Evolutionary conservation across 1,140 invertebrate species (phyloP), one percentile per base, ranked within the genome.

Genomic region (Berghia stephanieae): DNA sequence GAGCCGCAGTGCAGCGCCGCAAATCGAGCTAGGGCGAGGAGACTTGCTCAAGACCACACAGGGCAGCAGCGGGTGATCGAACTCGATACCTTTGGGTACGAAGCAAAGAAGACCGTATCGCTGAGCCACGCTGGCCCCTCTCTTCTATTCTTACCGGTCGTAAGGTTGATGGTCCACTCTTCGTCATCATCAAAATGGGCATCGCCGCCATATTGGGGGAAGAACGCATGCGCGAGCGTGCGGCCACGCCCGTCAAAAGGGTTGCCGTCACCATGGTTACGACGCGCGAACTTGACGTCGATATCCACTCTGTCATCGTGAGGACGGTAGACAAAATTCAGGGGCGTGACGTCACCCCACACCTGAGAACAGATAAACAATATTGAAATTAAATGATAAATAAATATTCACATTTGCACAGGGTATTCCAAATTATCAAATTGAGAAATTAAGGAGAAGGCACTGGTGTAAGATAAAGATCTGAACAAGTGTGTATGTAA

Each of bases 141-240:
- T n/a, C 55, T 57, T 6, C n/a, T n/a, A n/a, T 24, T n/a, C 46
- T 78, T 79, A 85, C 85, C 85, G 31, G 81, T 79, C 2, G 78
- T 55, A n/a, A 81, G 31, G 31, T 81, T 81, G 2, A 86, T 77
- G 1, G 86, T 88, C 89, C 89, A 90, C 6, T 78, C 80, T 78
- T 89, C 87, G 63, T 87, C 85, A 31, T 86, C 84, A 44, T 90
- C 87, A 83, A 88, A 87, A 80, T 92, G 90, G 2, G 92, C 92
- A 72, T 90, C 95, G 93, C 84, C 92, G 16, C 96, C 96, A 86
- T 97, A 98, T 4, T 97, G 81, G 8, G 90, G 90, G 77, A 88
- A 90, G 76, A 86, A 90, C 10, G 89, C 88, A 79, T 90, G 90
- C 4, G 89, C 89, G 13, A 90, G 77, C 2, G 86, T 87, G 67